A percentile compares a stretch with the other conserved stretches of the same genome.
Evolutionary conservation across 2,797 vertebrate genomes (phyloP).

Genomic region (Anguilla marmorata): DNA sequence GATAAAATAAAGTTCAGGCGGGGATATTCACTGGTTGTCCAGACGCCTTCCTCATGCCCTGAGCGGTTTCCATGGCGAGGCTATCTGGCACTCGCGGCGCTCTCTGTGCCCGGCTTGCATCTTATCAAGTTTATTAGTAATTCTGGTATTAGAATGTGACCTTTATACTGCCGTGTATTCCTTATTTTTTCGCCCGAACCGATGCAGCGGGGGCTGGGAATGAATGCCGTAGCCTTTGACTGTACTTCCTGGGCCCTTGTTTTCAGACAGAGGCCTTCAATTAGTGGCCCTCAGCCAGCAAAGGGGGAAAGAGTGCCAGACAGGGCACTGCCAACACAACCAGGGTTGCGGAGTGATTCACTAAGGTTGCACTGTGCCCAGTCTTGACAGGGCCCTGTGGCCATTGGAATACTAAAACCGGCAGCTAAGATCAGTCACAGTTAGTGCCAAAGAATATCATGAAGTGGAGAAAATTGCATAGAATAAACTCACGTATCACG

Average conservation of each 20-base stretch:
- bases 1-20: not conserved
- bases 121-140: not conserved
- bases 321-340: conserved; percentile 26
- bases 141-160: conserved; percentile 21
- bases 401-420: conserved; percentile 28
- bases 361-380: conserved; percentile 22
- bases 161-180: conserved; percentile 2
- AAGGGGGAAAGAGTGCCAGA: not conserved
- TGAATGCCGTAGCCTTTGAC: conserved; percentile 28
- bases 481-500: not conserved
- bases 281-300: conserved; percentile 20
- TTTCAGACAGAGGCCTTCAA: conserved; percentile 23
- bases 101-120: not conserved
- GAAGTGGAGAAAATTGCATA: not conserved
- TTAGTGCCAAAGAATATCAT: not conserved
- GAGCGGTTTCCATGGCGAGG: conserved; percentile 13
- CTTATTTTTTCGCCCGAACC: not conserved
- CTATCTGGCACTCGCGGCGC: not conserved
- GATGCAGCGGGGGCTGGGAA: not conserved
- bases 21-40: not conserved
- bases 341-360: conserved; percentile 25
- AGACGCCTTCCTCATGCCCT: not conserved
- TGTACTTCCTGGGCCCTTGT: conserved; percentile 28
- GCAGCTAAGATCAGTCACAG: not conserved
- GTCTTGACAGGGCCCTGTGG: not conserved